Evolutionary conservation across 2,888 invertebrate species (phyloP).

Genomic region (Ametastegia equiseti): DNA sequence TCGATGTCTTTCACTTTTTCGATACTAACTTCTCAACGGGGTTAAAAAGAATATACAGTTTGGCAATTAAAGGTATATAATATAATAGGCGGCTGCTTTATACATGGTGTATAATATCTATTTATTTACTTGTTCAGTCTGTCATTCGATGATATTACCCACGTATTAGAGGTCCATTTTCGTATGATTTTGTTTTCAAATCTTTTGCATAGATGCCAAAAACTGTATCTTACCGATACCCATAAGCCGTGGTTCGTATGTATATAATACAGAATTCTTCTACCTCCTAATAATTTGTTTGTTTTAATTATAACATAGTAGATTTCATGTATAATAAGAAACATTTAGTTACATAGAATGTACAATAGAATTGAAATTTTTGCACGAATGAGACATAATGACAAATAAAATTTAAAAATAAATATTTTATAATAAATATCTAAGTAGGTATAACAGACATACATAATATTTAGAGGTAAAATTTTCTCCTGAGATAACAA

Average conservation of each 20-base stretch:
- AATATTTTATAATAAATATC: not conserved
- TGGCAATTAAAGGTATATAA: too few relatives aligned
- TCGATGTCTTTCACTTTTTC: too few relatives aligned
- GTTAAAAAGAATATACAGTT: too few relatives aligned
- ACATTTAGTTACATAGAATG: not conserved
- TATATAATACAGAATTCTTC: not conserved
- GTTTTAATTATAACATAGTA: not conserved
- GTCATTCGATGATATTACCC: not conserved
- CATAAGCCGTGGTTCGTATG: not conserved
- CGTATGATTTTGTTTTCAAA: not conserved
- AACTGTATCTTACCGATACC: not conserved
- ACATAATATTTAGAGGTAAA: too few relatives aligned
- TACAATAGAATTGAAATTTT: not conserved
- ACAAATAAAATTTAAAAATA: not conserved
- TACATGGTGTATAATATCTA: not conserved
- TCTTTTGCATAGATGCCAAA: not conserved
- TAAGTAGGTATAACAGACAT: not conserved
- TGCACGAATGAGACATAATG: not conserved
- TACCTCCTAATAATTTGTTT: not conserved
- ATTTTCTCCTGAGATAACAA: not conserved
- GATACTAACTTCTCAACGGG: too few relatives aligned
- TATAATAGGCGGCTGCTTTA: not conserved
- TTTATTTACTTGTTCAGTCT: slow-evolving; percentile 18
- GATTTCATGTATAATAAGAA: not conserved
- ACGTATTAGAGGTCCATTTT: not conserved